Evolutionary conservation across 2,888 invertebrate genomes (phyloP).

Genomic region (Auanema freiburgensis): DNA sequence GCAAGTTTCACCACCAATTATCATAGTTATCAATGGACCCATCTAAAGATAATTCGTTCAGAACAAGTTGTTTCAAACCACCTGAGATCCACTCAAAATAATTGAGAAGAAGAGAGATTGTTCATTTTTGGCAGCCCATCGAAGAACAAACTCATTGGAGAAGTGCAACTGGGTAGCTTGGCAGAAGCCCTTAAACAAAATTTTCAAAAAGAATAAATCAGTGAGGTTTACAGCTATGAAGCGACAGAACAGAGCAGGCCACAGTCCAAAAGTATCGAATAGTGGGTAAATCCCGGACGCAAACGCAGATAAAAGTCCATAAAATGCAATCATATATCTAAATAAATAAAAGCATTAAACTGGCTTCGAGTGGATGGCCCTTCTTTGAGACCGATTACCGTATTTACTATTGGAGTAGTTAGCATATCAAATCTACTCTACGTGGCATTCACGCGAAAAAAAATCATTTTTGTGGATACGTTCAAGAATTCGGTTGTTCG

Average conservation of each 20-base stretch:
- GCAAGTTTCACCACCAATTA: slow-evolving; percentile 27
- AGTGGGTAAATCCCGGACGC: slow-evolving; percentile 31
- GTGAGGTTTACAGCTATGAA: slow-evolving; percentile 31
- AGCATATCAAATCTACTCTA: too few species aligned
- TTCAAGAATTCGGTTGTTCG: too few species aligned
- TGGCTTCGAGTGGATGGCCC: too few species aligned
- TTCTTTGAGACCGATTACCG: too few species aligned
- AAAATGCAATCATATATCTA: slow-evolving; percentile 8
- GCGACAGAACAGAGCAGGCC: slow-evolving; percentile 34
- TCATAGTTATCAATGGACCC: slow-evolving; percentile 41
- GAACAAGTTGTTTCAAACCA: background rate
- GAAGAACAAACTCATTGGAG: slow-evolving; percentile 34
- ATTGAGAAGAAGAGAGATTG: slow-evolving; percentile 39
- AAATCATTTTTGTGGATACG: too few species aligned
- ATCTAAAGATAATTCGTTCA: slow-evolving; percentile 10
- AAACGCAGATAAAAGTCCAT: slow-evolving; percentile 28
- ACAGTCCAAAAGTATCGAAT: slow-evolving; percentile 33
- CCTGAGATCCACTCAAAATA: slow-evolving; percentile 34
- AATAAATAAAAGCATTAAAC: background rate
- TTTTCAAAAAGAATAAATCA: too few species aligned
- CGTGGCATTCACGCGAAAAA: too few species aligned
- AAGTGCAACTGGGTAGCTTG: slow-evolving; percentile 42
- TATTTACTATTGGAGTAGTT: too few species aligned
- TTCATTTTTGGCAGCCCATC: slow-evolving; percentile 35
- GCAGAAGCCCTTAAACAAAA: slow-evolving; percentile 31